Percentiles rank a stretch among this genome's conserved stretches.
These are phyloP conservation scores for Chloebia gouldiae DNA, from an alignment of 2,113 vertebrate genomes.

Conservation along the genomic window DNA sequence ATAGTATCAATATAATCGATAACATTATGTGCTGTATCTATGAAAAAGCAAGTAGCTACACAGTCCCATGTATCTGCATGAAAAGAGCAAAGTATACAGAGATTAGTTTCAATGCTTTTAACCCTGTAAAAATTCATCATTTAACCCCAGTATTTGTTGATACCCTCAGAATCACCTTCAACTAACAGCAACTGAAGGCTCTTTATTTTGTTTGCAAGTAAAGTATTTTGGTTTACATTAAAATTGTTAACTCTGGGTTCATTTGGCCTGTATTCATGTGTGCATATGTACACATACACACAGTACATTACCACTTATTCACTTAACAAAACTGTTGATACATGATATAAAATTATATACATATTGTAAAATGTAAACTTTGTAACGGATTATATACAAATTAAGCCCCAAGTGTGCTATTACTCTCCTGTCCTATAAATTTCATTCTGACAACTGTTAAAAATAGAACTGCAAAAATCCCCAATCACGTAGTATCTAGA, in stretches of 20 bases:
- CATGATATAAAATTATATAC: background rate
- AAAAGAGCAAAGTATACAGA: constrained; percentile 44
- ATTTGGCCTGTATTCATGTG: background rate
- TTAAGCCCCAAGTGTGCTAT: background rate
- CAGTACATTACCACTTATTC: background rate
- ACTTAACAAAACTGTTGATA: background rate
- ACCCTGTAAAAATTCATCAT: background rate
- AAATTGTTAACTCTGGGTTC: background rate
- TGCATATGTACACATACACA: background rate
- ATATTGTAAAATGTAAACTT: background rate
- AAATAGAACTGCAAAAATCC: background rate
- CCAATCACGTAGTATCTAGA: background rate
- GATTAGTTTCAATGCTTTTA: background rate
- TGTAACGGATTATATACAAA: background rate
- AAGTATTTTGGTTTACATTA: background rate
- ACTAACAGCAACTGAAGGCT: background rate
- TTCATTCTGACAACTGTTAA: background rate
- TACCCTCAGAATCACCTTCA: background rate
- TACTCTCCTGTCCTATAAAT: background rate
- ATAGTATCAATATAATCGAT: constrained; percentile 98
- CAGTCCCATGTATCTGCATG: constrained; percentile 92
- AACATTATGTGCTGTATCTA: constrained; percentile 98
- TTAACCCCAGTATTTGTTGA: background rate
- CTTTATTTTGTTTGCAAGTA: background rate
- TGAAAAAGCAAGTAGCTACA: constrained; percentile 97